These are phyloP conservation scores for Pachypanchax playfairii DNA, from an alignment of 2,113 vertebrate species.

Conservation along the genomic window DNA sequence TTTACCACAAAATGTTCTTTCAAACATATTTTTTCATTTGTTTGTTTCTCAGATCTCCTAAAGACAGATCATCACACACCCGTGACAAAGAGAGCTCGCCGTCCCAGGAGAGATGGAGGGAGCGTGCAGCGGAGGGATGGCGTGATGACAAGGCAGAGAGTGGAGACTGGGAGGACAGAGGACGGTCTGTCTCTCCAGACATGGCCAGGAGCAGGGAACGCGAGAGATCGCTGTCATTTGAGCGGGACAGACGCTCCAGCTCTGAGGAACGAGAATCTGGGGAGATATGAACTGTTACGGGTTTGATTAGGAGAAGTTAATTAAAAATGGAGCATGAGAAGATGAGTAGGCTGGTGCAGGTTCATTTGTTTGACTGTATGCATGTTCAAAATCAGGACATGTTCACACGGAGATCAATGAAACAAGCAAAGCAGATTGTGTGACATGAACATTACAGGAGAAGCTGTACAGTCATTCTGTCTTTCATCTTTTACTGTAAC, in stretches of 20 bases:
- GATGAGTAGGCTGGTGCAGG: slow-evolving; percentile 22
- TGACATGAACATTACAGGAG: slow-evolving; percentile 21
- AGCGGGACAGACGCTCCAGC: slow-evolving; percentile 79
- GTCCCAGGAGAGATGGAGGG: slow-evolving; percentile 65
- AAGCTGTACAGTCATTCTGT: slow-evolving; percentile 26
- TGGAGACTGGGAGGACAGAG: slow-evolving; percentile 59
- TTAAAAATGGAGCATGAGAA: slow-evolving; percentile 43
- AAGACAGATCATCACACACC: slow-evolving; percentile 73
- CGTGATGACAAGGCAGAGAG: slow-evolving; percentile 39
- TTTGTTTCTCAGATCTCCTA: slow-evolving; percentile 44
- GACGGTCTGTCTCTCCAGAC: slow-evolving; percentile 67
- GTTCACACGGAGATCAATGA: slow-evolving; percentile 18
- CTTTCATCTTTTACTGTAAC: slow-evolving; percentile 42
- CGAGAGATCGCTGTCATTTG: slow-evolving; percentile 74
- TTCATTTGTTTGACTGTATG: slow-evolving; percentile 44
- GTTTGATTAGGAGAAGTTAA: slow-evolving; percentile 53
- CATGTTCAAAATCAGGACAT: slow-evolving; percentile 48
- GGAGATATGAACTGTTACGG: slow-evolving; percentile 74
- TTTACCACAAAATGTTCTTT: too few relatives aligned
- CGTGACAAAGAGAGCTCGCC: slow-evolving; percentile 64
- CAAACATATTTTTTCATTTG: too few relatives aligned
- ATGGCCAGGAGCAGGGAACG: slow-evolving; percentile 62
- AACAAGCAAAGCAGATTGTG: slow-evolving; percentile 35
- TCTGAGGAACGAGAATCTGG: slow-evolving; percentile 82
- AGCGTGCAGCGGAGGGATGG: slow-evolving; percentile 53